These are phyloP conservation scores for Drosophila birchii DNA, from an alignment of 2,888 invertebrate species.

Conservation along the genomic window DNA sequence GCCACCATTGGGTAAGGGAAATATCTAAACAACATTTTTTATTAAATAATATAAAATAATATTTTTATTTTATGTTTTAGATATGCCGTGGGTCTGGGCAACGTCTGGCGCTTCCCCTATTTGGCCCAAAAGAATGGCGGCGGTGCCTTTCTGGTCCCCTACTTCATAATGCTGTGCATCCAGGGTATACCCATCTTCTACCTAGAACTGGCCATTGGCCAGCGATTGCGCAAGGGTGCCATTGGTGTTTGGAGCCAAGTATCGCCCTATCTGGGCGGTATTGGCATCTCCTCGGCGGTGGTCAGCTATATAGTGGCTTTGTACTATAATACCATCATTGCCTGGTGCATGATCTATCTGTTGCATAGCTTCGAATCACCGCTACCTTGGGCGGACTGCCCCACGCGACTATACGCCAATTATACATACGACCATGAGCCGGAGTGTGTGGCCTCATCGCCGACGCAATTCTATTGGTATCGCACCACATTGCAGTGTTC, in stretches of 20 bases:
- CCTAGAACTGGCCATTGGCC: constrained; percentile 97
- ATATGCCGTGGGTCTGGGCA: constrained; percentile 97
- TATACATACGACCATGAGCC: constrained; percentile 92
- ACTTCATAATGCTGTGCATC: constrained; percentile 96
- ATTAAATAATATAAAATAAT: neutral
- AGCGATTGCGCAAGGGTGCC: constrained; percentile 95
- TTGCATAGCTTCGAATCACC: constrained; percentile 96
- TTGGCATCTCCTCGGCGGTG: constrained; percentile 96
- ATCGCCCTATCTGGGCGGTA: constrained; percentile 94
- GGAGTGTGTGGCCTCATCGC: constrained; percentile 93
- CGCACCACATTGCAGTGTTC: constrained; percentile 96
- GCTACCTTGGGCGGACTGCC: constrained; percentile 96
- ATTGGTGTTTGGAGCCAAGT: constrained; percentile 97
- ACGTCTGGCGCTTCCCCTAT: constrained; percentile 98
- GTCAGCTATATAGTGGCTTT: constrained; percentile 98
- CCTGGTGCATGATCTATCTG: constrained; percentile 98
- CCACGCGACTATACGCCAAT: constrained; percentile 91
- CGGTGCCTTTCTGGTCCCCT: constrained; percentile 98
- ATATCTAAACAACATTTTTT: neutral
- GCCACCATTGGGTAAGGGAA: constrained; percentile 91
- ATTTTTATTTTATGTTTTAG: constrained; percentile 56
- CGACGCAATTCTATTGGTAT: constrained; percentile 98
- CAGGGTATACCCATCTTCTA: constrained; percentile 99
- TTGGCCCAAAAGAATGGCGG: constrained; percentile 97
- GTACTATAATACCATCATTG: constrained; percentile 99